Percentiles rank a stretch among this genome's conserved stretches.
phyloP scores from a whole-genome alignment of 1,140 invertebrate genomes.

The Batillaria attramentaria region DNA sequence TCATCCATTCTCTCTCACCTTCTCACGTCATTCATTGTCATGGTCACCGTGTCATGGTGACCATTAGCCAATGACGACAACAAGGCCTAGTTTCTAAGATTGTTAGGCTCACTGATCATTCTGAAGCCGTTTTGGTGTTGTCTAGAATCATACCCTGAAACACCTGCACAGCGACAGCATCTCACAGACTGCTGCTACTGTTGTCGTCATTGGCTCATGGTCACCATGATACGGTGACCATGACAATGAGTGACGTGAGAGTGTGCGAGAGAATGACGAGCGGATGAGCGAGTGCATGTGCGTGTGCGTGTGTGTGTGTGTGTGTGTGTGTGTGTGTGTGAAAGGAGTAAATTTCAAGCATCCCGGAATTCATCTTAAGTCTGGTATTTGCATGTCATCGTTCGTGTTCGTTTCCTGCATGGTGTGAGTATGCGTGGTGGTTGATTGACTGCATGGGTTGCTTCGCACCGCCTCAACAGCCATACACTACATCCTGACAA shows the following conservation, averaged over 20 bases:
- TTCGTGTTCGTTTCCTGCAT: neutral
- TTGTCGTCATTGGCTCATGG: neutral
- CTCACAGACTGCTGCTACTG: neutral
- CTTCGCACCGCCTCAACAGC: neutral
- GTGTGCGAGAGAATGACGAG: neutral
- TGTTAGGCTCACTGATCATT: neutral
- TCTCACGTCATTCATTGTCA: neutral
- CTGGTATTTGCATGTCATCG: neutral
- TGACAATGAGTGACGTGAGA: neutral
- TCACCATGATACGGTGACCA: neutral
- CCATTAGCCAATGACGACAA: neutral
- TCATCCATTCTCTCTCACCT: neutral
- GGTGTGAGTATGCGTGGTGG: neutral
- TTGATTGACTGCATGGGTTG: neutral
- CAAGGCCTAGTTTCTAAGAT: neutral
- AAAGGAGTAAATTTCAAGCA: too few species aligned
- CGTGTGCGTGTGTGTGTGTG: neutral
- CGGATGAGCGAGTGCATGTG: neutral
- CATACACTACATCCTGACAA: neutral
- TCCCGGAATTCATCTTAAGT: too few species aligned
- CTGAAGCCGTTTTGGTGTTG: neutral
- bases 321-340: neutral
- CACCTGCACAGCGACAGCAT: neutral
- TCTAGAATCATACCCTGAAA: too few species aligned
- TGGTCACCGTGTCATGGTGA: neutral